Conservation (phyloP, 64 coral and sea anemone genomes). For the Pachyseris speciosa region DNA sequence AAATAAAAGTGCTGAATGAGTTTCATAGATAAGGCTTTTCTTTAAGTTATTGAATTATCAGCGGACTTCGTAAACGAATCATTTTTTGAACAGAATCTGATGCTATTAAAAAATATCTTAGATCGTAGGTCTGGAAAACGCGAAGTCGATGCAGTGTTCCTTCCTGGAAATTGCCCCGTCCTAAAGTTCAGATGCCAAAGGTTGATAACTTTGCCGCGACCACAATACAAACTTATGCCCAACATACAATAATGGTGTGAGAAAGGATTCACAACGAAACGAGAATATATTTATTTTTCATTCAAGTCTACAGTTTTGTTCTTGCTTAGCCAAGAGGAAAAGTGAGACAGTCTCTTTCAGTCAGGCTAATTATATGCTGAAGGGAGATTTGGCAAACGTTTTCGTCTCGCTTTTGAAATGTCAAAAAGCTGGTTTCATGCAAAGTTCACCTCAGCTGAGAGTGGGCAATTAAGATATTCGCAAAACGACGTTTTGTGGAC, state of each 20-base stretch:
- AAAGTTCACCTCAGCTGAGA: not conserved
- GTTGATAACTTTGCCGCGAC: not conserved
- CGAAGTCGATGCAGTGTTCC: not conserved
- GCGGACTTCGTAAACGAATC: not conserved
- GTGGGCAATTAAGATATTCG: not conserved
- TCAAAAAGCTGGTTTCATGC: not conserved
- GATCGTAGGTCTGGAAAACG: not conserved
- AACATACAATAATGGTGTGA: not conserved
- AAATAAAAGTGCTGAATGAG: not conserved
- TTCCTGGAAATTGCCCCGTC: conserved; percentile 43
- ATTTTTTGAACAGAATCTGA: conserved; percentile 17
- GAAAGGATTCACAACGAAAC: not conserved
- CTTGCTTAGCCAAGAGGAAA: conserved; percentile 40
- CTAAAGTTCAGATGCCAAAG: not conserved
- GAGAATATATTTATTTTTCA: not conserved
- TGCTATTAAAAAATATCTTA: not conserved
- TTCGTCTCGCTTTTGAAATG: not conserved
- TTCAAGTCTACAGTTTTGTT: conserved; percentile 4
- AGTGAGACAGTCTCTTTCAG: not conserved
- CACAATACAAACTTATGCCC: not conserved
- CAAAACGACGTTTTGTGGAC: conserved; percentile 43
- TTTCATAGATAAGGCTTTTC: not conserved
- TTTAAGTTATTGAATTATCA: not conserved
- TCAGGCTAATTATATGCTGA: not conserved
- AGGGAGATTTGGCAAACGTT: not conserved